Conservation (phyloP, 2,888 invertebrate species). For the Dicyrtoma fusca region DNA sequence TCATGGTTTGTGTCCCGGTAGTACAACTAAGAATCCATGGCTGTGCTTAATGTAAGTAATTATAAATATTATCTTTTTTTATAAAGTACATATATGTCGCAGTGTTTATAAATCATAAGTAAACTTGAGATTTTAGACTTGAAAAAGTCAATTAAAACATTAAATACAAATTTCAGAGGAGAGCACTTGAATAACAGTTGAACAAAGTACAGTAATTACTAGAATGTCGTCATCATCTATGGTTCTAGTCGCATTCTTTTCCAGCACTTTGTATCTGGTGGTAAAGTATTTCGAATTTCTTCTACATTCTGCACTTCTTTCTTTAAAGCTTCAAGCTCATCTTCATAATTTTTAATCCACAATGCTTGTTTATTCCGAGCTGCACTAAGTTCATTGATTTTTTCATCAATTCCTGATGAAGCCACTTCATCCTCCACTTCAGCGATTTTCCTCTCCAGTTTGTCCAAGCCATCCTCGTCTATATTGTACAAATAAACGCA, state of each 20-base stretch:
- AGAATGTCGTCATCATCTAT: too few species aligned
- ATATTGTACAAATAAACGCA: slow-evolving; percentile 6
- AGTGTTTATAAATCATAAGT: too few species aligned
- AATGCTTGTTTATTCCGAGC: slow-evolving; percentile 69
- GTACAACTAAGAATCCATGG: too few species aligned
- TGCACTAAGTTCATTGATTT: slow-evolving; percentile 73
- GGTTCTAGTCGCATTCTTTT: slow-evolving; percentile 78
- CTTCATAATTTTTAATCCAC: slow-evolving; percentile 62
- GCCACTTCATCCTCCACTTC: slow-evolving; percentile 73
- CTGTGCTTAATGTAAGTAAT: too few species aligned
- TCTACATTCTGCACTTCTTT: slow-evolving; percentile 81
- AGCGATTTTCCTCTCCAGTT: slow-evolving; percentile 69
- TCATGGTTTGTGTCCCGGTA: too few species aligned
- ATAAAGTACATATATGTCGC: too few species aligned
- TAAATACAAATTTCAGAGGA: too few species aligned
- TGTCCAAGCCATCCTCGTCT: slow-evolving; percentile 60
- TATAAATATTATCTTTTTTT: too few species aligned
- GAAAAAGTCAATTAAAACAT: too few species aligned
- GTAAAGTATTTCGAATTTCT: slow-evolving; percentile 77
- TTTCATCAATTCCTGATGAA: slow-evolving; percentile 74
- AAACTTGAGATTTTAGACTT: too few species aligned
- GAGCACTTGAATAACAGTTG: too few species aligned
- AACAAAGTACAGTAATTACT: too few species aligned
- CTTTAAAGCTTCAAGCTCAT: slow-evolving; percentile 71
- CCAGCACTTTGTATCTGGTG: slow-evolving; percentile 71